Percentiles rank a stretch among this genome's conserved stretches.
These are phyloP conservation scores for Acrossocheilus fasciatus DNA, from an alignment of 2,797 vertebrate genomes.

Conservation along the genomic window DNA sequence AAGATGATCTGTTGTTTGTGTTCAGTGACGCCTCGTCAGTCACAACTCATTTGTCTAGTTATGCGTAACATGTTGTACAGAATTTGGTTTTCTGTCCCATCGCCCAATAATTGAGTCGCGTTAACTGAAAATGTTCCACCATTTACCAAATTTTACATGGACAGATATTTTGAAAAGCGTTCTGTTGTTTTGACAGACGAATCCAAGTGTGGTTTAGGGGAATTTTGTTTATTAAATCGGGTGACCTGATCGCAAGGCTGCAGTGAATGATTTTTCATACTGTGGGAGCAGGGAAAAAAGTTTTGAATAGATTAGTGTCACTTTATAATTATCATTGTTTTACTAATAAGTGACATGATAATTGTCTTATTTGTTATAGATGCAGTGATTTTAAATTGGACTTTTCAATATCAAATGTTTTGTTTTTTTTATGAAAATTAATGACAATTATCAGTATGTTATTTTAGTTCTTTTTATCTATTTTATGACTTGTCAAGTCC, in stretches of 20 bases:
- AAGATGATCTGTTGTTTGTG: conserved; percentile 1
- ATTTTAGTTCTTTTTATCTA: not conserved
- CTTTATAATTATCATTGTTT: not conserved
- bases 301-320: not conserved
- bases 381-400: not conserved
- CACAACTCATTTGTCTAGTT: not conserved
- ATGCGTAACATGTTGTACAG: not conserved
- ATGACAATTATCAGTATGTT: not conserved
- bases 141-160: not conserved
- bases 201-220: not conserved
- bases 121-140: not conserved
- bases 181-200: not conserved
- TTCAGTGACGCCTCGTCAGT: not conserved
- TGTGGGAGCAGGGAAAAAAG: not conserved
- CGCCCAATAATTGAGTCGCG: not conserved
- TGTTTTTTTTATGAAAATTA: not conserved
- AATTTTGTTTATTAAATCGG: not conserved
- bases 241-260: too few species aligned
- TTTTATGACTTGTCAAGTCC: not conserved
- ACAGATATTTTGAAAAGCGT: not conserved
- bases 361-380: not conserved
- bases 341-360: not conserved
- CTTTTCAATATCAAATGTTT: not conserved
- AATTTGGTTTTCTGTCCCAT: not conserved
- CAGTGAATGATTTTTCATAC: not conserved